Base-by-base conservation (phyloP, 2,888 invertebrate genomes). In the Neelides folsomi region DNA sequence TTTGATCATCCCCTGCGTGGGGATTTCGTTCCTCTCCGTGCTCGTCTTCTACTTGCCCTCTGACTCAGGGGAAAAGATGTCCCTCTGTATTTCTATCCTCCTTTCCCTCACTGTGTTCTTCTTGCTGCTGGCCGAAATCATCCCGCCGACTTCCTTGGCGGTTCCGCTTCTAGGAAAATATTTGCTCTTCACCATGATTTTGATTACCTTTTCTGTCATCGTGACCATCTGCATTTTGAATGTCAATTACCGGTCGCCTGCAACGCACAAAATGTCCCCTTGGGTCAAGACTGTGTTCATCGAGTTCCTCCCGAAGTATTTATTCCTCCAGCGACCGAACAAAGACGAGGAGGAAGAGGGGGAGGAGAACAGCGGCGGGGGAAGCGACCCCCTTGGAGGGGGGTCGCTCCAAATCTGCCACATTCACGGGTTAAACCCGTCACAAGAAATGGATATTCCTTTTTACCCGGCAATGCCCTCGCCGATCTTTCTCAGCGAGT, bases 11-110 rank as follows among this genome's bases (percentile, higher is more conserved):
- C 95, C 94, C 51, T 95, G 94, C 71, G 89, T 97, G 58, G 92
- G 92, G 62, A 94, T 97, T 69, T 92, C 92, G 56, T 92, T 93
- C 72, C 80, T 98, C 59, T 94, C 94, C 64, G 90, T 95, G 55
- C 77, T 98, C 58, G 95, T 95, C 59, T 97, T 97, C 75, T 97
- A 97, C 73, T 76, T 97, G 66, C 97, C 97, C 55, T 90, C 92
- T 62, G 94, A 95, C 74, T 92, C 92, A 48, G 95, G 56, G 9
- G 57, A 57, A 40, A 62, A 68, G 66, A 76, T 95, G 66, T 93
- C 94, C 58, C 80, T 97, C 60, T 93, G 93, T 72, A 90, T 92
- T 68, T 90, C 89, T 62, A 90, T 92, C 70, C 77, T 92, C 58
- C 81, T 92, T 51, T 92, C 92, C 65, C 76, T 92, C 69, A 92